Evolutionary conservation across 2,113 vertebrate genomes (phyloP), one percentile per base, ranked within the genome.

Genomic region (Bostrychus sinensis): DNA sequence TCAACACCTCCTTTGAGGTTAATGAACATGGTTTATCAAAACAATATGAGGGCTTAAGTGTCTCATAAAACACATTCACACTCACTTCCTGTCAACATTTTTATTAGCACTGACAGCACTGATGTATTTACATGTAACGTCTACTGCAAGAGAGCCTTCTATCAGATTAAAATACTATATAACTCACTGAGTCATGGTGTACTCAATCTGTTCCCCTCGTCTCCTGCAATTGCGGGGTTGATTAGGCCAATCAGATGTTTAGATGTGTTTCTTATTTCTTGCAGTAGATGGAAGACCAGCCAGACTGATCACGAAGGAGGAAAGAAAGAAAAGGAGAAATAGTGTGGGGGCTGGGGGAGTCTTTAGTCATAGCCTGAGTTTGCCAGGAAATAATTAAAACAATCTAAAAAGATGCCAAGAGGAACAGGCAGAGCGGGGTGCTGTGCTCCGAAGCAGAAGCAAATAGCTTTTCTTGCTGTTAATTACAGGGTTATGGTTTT

Each of bases 401-500:
- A 74, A 72, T 70, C 55, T 61, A 50, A 63, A 80, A 89, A 81
- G 78, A 79, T 81, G 81, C 78, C 83, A 83, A 79, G 80, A 85
- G 84, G 63, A 82, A 41, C 37, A 63, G 60, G 48, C 53, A 79
- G 39, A 69, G 75, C 56, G 66, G 54, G 75, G 66, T 57, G 34
- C 41, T 68, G 78, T 30, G 74, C 80, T 66, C 55, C 75, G 78
- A 82, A 84, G 83, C 75, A 53, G 39, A 17, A 82, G 87, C 81
- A 91, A 91, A 89, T 92, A 89, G 91, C 93, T 94, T 93, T 91
- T 86, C 73, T 87, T 80, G 66, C 57, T 74, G 38, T 75, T 91
- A 89, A 90, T 90, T 85, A 85, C 66, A 83, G 83, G 89, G 87
- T 84, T 91, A 85, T 92, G 87, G 88, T 92, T 93, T 91, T 92